Evolutionary conservation across 2,113 vertebrate genomes (phyloP).

Genomic region (Pipa parva): DNA sequence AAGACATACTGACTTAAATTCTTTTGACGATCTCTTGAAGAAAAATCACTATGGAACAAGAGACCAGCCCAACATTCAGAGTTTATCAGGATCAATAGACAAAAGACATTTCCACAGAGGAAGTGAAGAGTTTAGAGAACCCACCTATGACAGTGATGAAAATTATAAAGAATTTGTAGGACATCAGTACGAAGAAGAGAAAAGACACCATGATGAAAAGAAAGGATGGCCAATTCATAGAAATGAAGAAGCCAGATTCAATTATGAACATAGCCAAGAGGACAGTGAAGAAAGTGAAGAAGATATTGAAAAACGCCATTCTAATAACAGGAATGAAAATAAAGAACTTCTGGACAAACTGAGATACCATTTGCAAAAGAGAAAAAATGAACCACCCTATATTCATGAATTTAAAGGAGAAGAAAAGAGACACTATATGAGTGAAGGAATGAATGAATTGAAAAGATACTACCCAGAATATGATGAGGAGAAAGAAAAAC

Average conservation of each 20-base stretch:
- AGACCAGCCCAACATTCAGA: conserved; percentile 8
- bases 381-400: conserved; percentile 43
- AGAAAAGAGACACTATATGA: conserved; percentile 41
- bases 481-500: conserved; percentile 48
- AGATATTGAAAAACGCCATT: conserved; percentile 15
- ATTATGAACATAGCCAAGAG: conserved; percentile 5
- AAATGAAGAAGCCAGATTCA: conserved; percentile 24
- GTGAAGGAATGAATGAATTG: conserved; percentile 44
- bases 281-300: conserved; percentile 33
- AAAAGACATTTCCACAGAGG: conserved; percentile 40
- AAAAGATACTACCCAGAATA: conserved; percentile 43
- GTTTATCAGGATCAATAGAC: conserved; percentile 43
- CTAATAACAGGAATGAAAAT: conserved; percentile 43
- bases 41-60: conserved; percentile 42
- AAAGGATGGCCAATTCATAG: background rate
- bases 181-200: conserved; percentile 32
- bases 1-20: conserved; percentile 31
- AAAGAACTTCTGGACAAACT: conserved; percentile 38
- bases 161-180: conserved; percentile 46
- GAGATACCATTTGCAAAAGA: background rate
- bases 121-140: conserved; percentile 45
- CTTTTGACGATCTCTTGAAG: conserved; percentile 46
- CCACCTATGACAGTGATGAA: conserved; percentile 45
- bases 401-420: conserved; percentile 43
- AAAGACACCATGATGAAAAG: conserved; percentile 18